These are phyloP conservation scores for Etheostoma perlongum DNA, from an alignment of 2,797 vertebrate genomes.

Conservation along the genomic window DNA sequence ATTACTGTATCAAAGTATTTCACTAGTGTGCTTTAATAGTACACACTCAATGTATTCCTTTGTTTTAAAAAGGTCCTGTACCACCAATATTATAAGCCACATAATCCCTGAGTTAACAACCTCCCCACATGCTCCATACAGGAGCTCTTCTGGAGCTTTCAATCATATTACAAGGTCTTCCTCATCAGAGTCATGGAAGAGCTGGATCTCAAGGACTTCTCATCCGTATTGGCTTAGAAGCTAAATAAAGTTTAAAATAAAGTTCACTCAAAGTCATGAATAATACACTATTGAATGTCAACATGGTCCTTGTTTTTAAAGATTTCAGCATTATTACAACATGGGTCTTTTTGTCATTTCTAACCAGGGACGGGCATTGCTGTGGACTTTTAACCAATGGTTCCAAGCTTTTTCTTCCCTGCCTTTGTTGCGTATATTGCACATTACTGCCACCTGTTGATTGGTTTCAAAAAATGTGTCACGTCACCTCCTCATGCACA, in stretches of 20 bases:
- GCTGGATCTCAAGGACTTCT: not conserved
- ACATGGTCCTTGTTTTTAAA: not conserved
- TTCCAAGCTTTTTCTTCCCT: not conserved
- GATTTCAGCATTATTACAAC: not conserved
- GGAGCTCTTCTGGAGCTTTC: not conserved
- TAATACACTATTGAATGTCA: not conserved
- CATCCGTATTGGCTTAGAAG: not conserved
- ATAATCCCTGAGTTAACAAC: not conserved
- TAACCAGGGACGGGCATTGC: no score
- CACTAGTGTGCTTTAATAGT: not conserved
- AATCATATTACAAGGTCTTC: not conserved
- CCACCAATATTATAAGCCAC: no score
- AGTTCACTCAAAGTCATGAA: no score
- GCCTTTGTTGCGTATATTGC: not conserved
- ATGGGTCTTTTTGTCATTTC: not conserved
- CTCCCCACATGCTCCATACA: not conserved
- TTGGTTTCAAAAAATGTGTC: rapidly evolving
- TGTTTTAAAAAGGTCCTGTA: not conserved
- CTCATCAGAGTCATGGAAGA: not conserved
- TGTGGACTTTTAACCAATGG: no score
- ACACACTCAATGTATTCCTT: not conserved
- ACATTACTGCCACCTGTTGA: slow-evolving; percentile 13
- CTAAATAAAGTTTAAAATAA: not conserved
- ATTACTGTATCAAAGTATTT: not conserved
- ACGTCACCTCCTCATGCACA: not conserved